Conservation (phyloP, 2,113 vertebrate genomes). For the Hylia prasina region DNA sequence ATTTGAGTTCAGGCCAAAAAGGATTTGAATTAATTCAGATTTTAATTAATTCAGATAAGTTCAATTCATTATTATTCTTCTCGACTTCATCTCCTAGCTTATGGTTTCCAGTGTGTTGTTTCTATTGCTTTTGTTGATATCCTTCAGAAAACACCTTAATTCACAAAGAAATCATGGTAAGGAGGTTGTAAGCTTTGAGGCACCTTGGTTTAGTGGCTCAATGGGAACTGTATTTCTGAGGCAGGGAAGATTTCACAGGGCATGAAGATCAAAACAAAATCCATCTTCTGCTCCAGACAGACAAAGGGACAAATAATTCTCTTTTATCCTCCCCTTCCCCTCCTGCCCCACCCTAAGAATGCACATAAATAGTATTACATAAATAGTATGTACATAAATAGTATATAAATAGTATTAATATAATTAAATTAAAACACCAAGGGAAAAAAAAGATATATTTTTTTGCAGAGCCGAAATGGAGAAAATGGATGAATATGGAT, state of each 20-base stretch:
- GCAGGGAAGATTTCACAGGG: not conserved
- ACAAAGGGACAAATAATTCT: not conserved
- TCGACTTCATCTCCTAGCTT: not conserved
- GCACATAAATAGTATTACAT: not conserved
- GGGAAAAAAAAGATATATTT: not conserved
- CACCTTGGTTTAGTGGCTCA: not conserved
- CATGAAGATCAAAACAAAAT: not conserved
- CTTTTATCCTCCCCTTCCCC: not conserved
- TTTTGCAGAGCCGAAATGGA: not conserved
- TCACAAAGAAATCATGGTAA: not conserved
- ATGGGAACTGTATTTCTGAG: not conserved
- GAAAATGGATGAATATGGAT: not conserved
- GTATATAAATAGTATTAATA: not conserved
- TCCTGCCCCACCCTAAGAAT: rapidly evolving
- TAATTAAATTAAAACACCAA: not conserved
- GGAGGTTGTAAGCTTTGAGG: not conserved
- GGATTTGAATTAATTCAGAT: not conserved
- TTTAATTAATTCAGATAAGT: not conserved
- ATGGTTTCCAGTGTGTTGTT: rapidly evolving
- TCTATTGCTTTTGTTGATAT: not conserved
- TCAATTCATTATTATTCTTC: not conserved
- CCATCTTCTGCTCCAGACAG: not conserved
- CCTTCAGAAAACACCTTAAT: not conserved
- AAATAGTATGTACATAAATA: not conserved
- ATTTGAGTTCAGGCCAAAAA: not conserved